A percentile compares a stretch with the other conserved stretches of the same genome.
These are phyloP conservation scores for Argentina silus DNA, from an alignment of 2,797 vertebrate genomes.

Conservation along the genomic window DNA sequence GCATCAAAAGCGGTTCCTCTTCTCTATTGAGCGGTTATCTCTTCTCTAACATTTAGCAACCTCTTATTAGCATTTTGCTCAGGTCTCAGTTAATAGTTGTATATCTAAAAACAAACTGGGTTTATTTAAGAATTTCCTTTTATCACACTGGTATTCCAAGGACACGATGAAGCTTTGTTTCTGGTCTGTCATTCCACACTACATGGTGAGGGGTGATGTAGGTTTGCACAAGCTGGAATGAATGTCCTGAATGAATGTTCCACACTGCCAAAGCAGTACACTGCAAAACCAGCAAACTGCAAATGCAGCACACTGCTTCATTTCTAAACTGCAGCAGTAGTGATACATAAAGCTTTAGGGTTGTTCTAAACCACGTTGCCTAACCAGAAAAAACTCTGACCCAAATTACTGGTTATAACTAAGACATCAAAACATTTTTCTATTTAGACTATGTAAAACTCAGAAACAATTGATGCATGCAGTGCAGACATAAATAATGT, in stretches of 20 bases:
- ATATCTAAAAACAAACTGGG: neutral
- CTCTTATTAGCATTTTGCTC: neutral
- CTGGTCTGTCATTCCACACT: neutral
- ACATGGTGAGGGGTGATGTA: neutral
- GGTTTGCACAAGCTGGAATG: no score
- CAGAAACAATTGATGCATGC: no score
- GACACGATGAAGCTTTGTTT: no score
- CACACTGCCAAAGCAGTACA: neutral
- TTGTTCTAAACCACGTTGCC: neutral
- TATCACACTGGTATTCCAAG: neutral
- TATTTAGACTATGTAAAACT: no score
- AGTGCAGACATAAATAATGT: no score
- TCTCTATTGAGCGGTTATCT: neutral
- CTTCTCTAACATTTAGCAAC: no score
- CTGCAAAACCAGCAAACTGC: neutral
- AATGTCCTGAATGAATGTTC: neutral
- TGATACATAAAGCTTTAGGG: no score
- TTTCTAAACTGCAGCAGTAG: no score
- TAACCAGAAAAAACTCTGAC: neutral
- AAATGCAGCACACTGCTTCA: neutral
- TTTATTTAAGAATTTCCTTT: neutral
- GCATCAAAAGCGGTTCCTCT: conserved; percentile 25
- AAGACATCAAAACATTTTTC: no score
- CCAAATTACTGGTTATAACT: neutral
- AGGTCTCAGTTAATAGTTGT: neutral